Evolutionary conservation across 2,113 vertebrate species (phyloP), one percentile per base, ranked within the genome.

Genomic region (Ailuropoda melanoleuca): DNA sequence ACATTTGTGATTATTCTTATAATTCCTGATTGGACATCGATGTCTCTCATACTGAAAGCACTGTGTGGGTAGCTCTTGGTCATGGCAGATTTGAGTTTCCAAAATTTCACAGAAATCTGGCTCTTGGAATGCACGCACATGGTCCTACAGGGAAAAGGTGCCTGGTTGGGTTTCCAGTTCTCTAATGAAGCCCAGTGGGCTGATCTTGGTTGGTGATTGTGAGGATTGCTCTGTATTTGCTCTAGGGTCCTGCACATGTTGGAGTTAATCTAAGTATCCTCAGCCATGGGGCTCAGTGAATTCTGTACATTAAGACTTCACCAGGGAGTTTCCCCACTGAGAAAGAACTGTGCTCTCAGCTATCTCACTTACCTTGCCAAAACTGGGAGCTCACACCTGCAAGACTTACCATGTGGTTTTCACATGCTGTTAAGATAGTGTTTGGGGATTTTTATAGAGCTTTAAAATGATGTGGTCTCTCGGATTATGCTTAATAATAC

Each of bases 391-490:
- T 70, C 64, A 34, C 4, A 83, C 46, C 64, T 78, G 46, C 12
- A 46, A 23, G 6, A 53, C 15, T 75, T 39, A 60, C 6, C 43
- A 31, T 0, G 0, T 46, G 62, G 1, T 39, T 87, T 94, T 62
- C 21, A 37, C 4, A 8, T 62, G 26, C 37, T 39, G 6, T 31
- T 50, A 88, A 24, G 9, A 62, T 50, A 84, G 11, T 82, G 31
- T 53, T 43, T 75, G 19, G 29, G 37, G 48, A 70, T 74, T 78
- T 81, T 91, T 53, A 46, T 23, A 48, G 43, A 18, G 26, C 75
- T 80, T 95, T 75, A 64, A 75, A 94, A 90, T 92, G 58, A 88
- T 55, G 17, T 83, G 29, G 39, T 88, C 17, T 92, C 18, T 92
- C 50, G 48, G 60, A 88, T 78, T 86, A 60, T 87, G n/a, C 19